Base-by-base conservation (phyloP, 2,113 vertebrate species). In the Ginglymostoma cirratum region DNA sequence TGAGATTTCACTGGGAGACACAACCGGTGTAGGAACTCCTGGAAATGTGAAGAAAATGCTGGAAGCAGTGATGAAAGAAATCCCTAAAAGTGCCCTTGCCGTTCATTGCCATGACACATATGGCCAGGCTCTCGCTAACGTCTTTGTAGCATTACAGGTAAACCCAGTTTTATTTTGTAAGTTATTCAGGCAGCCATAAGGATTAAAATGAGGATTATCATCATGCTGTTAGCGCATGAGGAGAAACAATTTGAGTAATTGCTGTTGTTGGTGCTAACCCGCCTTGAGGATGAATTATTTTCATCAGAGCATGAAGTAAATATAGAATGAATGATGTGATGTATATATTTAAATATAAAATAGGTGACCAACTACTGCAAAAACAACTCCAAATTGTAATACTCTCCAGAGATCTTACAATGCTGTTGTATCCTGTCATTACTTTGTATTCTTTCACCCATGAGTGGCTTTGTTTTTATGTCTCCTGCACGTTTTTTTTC, bases 71-170 rank as follows among this genome's bases (percentile, higher is more conserved):
- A 98, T 98, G 97, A 98, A 98, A 96, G 99, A 99, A 97, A 97
- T 99, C 76, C 99, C 99, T 76, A 65, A 97, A 80, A 96, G 96
- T 1, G 98, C 98, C 48, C 97, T 99, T 66, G 99, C 99, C 15
- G 98, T 99, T 97, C 99, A 99, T 97, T 99, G 99, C 96, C 99
- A 99, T 92, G 98, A 99, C 97, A 99, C 99, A 0, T 99, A 99
- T 0, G 99, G 99, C 27, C 99, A 99, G 97, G 99, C 98, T 0
- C 97, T 99, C 95, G 98, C 99, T 96, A 99, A 99, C 97, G 98
- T 99, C 96, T 98, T 99, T 52, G 99, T 97, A 55, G 99, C 99
- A 89, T 97, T 99, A 96, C 98, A 99, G 98, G 99, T 99, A 98
- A 98, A 90, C 24, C 45, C 27, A 48, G 67, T 24, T 34, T 72